phyloP scores from a whole-genome alignment of 2,888 invertebrate species.

The Dysmachus trigonus region DNA sequence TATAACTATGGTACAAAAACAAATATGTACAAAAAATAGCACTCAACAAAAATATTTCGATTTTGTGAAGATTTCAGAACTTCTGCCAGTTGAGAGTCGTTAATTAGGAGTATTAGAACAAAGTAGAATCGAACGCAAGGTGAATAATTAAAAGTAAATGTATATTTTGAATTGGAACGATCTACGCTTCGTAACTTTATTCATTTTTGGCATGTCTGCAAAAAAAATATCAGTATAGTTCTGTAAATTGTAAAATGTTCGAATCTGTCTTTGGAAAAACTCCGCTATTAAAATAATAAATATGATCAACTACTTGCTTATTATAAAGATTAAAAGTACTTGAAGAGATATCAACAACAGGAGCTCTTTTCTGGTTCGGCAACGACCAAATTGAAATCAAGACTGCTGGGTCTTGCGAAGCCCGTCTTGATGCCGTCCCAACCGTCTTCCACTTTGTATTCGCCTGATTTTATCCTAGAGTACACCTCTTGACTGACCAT shows the following conservation, averaged over 20 bases:
- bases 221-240: slow-evolving; percentile 15
- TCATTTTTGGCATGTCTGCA: slow-evolving; percentile 33
- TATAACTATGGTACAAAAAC: slow-evolving; percentile 41
- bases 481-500: slow-evolving; percentile 91
- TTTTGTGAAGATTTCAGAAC: background rate
- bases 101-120: background rate
- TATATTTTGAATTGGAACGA: background rate
- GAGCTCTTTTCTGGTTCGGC: slow-evolving; percentile 89
- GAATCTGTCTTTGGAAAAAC: slow-evolving; percentile 13
- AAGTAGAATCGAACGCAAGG: background rate
- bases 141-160: background rate
- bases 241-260: background rate
- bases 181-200: background rate
- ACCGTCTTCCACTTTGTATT: slow-evolving; percentile 92
- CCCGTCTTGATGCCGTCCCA: slow-evolving; percentile 98
- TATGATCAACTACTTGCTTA: slow-evolving; percentile 31
- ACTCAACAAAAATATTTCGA: slow-evolving; percentile 26
- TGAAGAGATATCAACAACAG: slow-evolving; percentile 74
- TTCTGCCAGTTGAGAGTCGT: background rate
- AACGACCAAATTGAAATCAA: slow-evolving; percentile 86
- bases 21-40: slow-evolving; percentile 39
- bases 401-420: slow-evolving; percentile 80
- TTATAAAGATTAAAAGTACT: background rate
- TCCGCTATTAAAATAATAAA: slow-evolving; percentile 16
- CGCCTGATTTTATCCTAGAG: slow-evolving; percentile 87